Percentiles rank a stretch among this genome's conserved stretches.
Evolutionary conservation across 2,113 vertebrate genomes (phyloP).

Genomic region (Scomber scombrus): DNA sequence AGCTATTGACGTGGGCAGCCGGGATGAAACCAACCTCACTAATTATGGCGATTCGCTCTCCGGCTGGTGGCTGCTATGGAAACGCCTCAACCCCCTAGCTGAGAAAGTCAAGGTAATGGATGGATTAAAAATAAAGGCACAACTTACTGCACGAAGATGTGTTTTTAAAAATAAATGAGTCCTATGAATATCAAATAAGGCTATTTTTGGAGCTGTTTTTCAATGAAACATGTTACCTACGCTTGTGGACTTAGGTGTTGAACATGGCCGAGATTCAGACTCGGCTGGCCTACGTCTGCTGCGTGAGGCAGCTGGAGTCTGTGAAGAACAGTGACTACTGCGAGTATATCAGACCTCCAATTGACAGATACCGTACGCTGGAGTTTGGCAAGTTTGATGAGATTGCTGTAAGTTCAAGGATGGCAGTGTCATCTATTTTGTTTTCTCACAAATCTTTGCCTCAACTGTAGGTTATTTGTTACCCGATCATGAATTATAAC

Average conservation of each 20-base stretch:
- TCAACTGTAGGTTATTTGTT: background rate
- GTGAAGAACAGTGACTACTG: constrained; percentile 96
- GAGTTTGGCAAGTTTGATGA: constrained; percentile 96
- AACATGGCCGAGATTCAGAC: constrained; percentile 99
- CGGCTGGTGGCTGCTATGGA: constrained; percentile 98
- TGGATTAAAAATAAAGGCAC: constrained; percentile 53
- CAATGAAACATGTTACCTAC: constrained; percentile 15
- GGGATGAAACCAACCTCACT: constrained; percentile 95
- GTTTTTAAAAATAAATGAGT: constrained; percentile 29
- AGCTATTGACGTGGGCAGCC: constrained; percentile 95
- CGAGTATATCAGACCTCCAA: constrained; percentile 95
- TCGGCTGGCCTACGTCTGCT: constrained; percentile 95
- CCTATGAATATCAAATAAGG: constrained; percentile 26
- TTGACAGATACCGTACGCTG: constrained; percentile 93
- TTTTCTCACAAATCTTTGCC: background rate
- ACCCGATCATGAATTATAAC: background rate
- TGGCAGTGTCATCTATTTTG: background rate
- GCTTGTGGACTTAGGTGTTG: constrained; percentile 85
- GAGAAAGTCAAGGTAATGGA: constrained; percentile 92
- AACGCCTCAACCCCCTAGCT: constrained; percentile 93
- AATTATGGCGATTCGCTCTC: constrained; percentile 95
- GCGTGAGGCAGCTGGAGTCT: constrained; percentile 93
- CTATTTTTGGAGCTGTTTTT: constrained; percentile 8
- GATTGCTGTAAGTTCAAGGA: constrained; percentile 90
- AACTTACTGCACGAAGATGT: constrained; percentile 13